Evolutionary conservation across 2,113 vertebrate genomes (phyloP).

Genomic region (Sphaerodactylus townsendi): DNA sequence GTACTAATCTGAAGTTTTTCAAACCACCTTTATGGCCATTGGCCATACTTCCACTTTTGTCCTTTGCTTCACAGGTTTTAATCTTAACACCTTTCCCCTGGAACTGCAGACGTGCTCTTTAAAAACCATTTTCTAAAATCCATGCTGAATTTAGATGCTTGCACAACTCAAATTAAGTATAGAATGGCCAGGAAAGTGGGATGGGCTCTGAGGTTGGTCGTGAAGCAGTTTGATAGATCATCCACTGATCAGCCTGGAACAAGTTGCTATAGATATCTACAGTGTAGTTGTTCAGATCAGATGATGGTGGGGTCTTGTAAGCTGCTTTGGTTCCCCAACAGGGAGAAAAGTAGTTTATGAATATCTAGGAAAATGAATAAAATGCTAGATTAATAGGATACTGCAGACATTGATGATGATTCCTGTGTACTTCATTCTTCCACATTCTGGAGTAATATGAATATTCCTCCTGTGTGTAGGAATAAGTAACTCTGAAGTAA

Average conservation of each 20-base stretch:
- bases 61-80: background rate
- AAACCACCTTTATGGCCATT: too few relatives aligned
- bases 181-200: background rate
- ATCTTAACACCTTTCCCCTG: background rate
- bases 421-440: background rate
- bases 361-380: too few relatives aligned
- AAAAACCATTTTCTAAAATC: too few relatives aligned
- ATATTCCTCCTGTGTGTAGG: background rate
- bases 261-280: background rate
- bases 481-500: constrained; percentile 12
- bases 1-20: background rate
- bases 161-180: background rate
- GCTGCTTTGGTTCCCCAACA: too few relatives aligned
- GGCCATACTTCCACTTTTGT: background rate
- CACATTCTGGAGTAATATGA: background rate
- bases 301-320: background rate
- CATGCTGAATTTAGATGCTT: background rate
- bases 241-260: background rate
- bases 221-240: background rate
- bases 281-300: background rate
- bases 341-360: too few relatives aligned
- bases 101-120: background rate
- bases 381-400: too few relatives aligned
- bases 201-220: background rate
- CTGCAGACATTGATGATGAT: background rate